Base-by-base conservation (phyloP, 2,888 invertebrate genomes). In the Scaptomyza cyrtandrae region DNA sequence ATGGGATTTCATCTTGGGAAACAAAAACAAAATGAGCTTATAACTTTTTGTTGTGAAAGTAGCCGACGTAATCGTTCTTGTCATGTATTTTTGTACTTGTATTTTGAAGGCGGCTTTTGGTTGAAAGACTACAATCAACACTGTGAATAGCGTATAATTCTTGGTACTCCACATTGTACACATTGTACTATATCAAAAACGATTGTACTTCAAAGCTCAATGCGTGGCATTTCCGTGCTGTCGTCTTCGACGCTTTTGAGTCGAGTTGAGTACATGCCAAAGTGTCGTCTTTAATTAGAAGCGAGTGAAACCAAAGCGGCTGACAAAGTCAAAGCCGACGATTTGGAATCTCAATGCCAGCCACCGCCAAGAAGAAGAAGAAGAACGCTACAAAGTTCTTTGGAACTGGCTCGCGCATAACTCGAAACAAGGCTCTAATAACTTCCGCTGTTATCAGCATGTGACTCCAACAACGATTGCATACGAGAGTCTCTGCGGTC, bases 201-300 rank as follows among this genome's bases (percentile, higher is more conserved):
- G 78, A 67, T 70, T 67, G 59, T 57, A 45, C 66, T 71, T 70
- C 56, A 77, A 58, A 74, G 70, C 41, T 71, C 33, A 37, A 48
- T 37, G 48, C 68, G 41, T 46, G 52, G 83, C 84, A 88, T 88
- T 83, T 88, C 82, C 88, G 86, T 88, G 83, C 70, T 66, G 41
- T 49, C 60, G 46, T 16, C 5, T 16, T 16, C 35, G 33, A 41
- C 33, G 55, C 56, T 41, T 53, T 55, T 27, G 56, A 55, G 46
- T 41, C 24, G 29, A 10, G 45, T 50, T 19, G 37, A 69, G 76
- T 79, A 82, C 86, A 83, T 83, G 86, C 86, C 88, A 83, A 84
- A 88, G 83, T 88, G 83, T 86, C 85, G 83, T 85, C 89, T 88
- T 88, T 86, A 84, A 84, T 84, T 88, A 80, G 72, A 83, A 68